Evolutionary conservation across 2,888 invertebrate genomes (phyloP).

Genomic region (Spisula solida): DNA sequence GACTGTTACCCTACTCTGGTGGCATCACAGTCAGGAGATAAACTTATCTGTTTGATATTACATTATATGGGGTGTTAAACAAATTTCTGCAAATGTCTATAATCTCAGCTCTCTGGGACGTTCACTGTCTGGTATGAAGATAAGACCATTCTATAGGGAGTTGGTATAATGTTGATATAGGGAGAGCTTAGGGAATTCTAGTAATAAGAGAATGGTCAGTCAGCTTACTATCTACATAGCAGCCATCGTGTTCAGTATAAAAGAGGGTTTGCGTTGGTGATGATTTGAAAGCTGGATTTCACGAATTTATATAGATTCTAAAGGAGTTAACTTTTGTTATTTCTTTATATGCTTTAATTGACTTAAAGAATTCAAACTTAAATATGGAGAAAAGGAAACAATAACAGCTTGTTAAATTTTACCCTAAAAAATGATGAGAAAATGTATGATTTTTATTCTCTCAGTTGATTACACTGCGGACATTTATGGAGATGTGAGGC

Average conservation of each 20-base stretch:
- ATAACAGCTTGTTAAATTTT: background rate
- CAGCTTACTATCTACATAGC: background rate
- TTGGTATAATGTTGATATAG: background rate
- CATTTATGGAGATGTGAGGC: background rate
- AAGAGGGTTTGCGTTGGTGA: background rate
- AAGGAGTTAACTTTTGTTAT: background rate
- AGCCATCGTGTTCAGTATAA: background rate
- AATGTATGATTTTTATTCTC: background rate
- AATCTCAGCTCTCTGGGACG: background rate
- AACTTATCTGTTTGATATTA: background rate
- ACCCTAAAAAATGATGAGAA: background rate
- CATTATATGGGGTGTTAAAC: constrained; percentile 19
- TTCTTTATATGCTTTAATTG: background rate
- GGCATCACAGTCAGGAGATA: background rate
- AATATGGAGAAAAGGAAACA: background rate
- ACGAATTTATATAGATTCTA: background rate
- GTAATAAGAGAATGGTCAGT: background rate
- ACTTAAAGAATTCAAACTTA: background rate
- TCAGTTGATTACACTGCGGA: background rate
- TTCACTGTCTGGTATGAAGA: background rate
- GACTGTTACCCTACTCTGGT: background rate
- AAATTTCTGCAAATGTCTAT: constrained; percentile 10
- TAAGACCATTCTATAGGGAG: background rate
- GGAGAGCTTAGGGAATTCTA: background rate
- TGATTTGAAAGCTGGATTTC: background rate